Conservation (phyloP, 2,797 vertebrate genomes). For the Enteromius thamalakanensis region DNA sequence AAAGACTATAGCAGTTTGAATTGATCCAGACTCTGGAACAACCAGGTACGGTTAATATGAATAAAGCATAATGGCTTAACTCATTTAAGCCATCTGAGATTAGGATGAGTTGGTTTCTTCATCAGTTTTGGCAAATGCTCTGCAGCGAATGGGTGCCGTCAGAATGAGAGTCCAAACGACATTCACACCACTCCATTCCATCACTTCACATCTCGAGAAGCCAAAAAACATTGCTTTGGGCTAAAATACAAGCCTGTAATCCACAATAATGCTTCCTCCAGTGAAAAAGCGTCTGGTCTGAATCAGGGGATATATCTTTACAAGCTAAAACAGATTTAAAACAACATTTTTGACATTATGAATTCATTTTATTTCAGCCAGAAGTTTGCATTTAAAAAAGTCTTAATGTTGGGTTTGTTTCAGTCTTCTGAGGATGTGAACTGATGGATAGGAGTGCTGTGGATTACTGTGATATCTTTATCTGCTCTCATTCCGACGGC, state of each 20-base stretch:
- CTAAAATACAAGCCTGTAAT: background rate
- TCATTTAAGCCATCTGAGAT: background rate
- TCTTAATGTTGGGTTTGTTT: background rate
- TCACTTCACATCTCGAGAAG: background rate
- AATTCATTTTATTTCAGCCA: too few relatives aligned
- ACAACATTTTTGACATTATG: background rate
- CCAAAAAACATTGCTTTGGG: background rate
- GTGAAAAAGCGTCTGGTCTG: background rate
- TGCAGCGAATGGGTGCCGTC: background rate
- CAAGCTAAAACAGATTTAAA: background rate
- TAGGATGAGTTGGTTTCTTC: background rate
- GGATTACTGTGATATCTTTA: background rate
- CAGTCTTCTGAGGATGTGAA: background rate
- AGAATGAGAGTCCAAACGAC: background rate
- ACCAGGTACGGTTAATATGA: background rate
- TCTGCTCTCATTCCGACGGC: background rate
- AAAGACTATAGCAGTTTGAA: background rate
- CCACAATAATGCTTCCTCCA: background rate
- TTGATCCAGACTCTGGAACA: background rate
- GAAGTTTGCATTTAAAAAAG: too few relatives aligned
- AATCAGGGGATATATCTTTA: background rate
- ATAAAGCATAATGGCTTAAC: background rate
- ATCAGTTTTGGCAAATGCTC: background rate
- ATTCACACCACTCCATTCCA: background rate
- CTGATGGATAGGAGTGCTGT: background rate